Evolutionary conservation across 2,797 vertebrate species (phyloP), one percentile per base, ranked within the genome.

Genomic region (Melanotaenia parkinsoni): DNA sequence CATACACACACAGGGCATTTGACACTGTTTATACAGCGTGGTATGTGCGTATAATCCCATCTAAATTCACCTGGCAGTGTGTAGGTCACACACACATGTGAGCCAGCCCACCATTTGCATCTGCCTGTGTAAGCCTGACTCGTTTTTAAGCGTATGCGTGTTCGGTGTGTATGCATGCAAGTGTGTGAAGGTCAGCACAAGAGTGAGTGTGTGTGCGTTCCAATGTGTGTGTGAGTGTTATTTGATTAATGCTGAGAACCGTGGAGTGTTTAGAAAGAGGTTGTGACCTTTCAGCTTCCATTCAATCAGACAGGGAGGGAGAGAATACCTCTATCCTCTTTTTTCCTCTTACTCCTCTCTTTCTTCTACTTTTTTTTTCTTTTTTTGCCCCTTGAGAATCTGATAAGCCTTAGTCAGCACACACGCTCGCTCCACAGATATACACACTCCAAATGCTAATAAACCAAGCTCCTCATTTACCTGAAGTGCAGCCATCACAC

Each of bases 161-260:
- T 77, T 86, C 51, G 8, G 20, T 53, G 86, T 82, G 85, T 77
- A 80, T 40, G 74, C 77, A 74, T 65, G 75, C 66, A 65, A 71
- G 84, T 86, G 81, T 80, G 84, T 87, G 89, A 91, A 92, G 90
- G 91, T 92, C 89, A 89, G 81, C 35, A 2, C 32, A n/a, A 20
- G 63, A 71, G 59, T 50, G 54, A 67, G 67, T 72, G 82, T 65
- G 66, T 59, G 77, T 67, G 63, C 63, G 64, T 40, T 33, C 35
- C 37, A 58, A 77, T 54, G 74, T 74, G 76, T 73, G 75, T 66
- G 81, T 60, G 83, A 79, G 87, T 70, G 89, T 90, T 91, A 90
- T 93, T 90, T 92, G 92, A 93, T 92, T 92, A 92, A 92, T 92
- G 91, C 90, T 90, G 89, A 93, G 91, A 93, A 90, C 89, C 76